A percentile compares a stretch with the other conserved stretches of the same genome.
These are phyloP conservation scores for Cinara cedri DNA, from an alignment of 2,888 invertebrate species.

Conservation along the genomic window DNA sequence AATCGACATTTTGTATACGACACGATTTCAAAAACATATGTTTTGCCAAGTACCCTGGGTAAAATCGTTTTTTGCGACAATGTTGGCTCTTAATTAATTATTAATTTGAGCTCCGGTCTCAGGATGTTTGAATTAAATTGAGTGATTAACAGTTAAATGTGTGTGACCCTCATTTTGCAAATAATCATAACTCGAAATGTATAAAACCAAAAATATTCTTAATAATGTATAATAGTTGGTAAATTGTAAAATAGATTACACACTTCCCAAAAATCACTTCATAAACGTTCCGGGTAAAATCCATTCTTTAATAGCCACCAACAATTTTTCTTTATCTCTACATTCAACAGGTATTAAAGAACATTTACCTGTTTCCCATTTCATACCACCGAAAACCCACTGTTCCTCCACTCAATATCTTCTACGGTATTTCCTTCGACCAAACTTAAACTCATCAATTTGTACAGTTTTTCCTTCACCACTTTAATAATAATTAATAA, in stretches of 20 bases:
- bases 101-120: not conserved
- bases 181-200: not conserved
- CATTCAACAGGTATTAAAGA: not conserved
- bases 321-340: not conserved
- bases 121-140: not conserved
- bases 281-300: not conserved
- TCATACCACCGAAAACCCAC: slow-evolving; percentile 8
- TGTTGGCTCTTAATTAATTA: not conserved
- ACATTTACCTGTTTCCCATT: not conserved
- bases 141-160: not conserved
- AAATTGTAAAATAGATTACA: no score
- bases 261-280: not conserved
- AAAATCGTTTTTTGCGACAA: not conserved
- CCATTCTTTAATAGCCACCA: not conserved
- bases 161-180: not conserved
- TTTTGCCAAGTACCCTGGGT: not conserved
- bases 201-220: not conserved
- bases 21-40: not conserved
- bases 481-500: not conserved
- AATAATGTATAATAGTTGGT: not conserved
- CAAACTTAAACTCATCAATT: slow-evolving; percentile 21
- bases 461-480: not conserved
- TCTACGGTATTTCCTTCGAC: slow-evolving; percentile 16
- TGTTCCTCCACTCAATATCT: not conserved
- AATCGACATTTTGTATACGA: no score